A percentile compares a stretch with the other conserved stretches of the same genome.
Evolutionary conservation across 2,113 vertebrate genomes (phyloP).

Genomic region (Odobenus rosmarus): DNA sequence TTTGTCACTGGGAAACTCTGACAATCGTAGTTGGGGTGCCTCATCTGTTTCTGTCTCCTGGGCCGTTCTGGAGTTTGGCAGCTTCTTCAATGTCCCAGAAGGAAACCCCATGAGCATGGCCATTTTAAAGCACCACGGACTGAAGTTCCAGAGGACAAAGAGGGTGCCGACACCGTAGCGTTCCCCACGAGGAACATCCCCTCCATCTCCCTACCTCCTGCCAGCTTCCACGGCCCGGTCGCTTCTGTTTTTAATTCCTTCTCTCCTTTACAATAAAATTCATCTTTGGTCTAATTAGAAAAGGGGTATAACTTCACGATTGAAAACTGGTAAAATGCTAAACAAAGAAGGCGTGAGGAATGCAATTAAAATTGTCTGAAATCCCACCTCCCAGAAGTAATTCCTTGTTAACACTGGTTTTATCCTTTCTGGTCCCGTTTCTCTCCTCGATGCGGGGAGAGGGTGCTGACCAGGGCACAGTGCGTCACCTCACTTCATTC

Average conservation of each 20-base stretch:
- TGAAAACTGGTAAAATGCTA: not conserved
- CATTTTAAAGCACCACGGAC: not conserved
- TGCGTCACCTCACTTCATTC: not conserved
- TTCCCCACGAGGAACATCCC: not conserved
- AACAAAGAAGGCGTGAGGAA: not conserved
- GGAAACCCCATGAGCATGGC: not conserved
- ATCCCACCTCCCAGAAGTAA: not conserved
- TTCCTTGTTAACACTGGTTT: not conserved
- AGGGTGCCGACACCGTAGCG: accelerated
- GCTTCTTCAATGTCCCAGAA: not conserved
- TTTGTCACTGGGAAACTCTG: not conserved
- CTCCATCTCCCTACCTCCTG: not conserved
- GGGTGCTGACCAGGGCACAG: not conserved
- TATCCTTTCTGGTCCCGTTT: not conserved
- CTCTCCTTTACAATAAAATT: conserved; percentile 28
- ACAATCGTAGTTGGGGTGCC: accelerated
- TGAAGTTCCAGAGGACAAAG: not conserved
- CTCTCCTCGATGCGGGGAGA: not conserved
- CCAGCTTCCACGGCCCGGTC: not conserved
- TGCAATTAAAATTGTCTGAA: not conserved
- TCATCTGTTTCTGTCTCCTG: not conserved
- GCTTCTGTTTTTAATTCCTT: conserved; percentile 24
- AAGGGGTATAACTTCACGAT: not conserved
- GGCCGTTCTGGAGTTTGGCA: not conserved
- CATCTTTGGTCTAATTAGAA: not conserved